Base-by-base conservation (phyloP, 2,888 invertebrate genomes). In the Drosophila prostipennis region DNA sequence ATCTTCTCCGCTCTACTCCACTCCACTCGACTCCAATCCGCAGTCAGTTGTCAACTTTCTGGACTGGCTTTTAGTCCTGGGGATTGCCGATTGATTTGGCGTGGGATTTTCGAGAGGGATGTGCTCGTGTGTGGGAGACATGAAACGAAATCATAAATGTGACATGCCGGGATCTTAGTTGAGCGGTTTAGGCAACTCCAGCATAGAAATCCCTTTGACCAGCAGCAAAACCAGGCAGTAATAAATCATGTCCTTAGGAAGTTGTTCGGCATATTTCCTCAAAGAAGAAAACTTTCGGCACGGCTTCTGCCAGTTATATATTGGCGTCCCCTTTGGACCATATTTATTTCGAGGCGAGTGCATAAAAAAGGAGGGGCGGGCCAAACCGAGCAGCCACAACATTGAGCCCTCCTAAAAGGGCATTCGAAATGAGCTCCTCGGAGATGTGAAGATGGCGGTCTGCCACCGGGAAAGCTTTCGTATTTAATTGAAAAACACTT, bases 401-500 rank as follows among this genome's bases (percentile, higher is more conserved):
- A 46, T 42, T 48, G 45, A 49, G 39, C 48, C 46, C 42, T 32
- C 14, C 29, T 40, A 36, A 86, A 80, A 86, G 67, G 67, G 87
- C 86, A 82, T 83, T 59, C 16, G 36, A 75, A 82, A 86, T 83
- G 78, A 85, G 70, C 54, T 71, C 51, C 54, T 55, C 51, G 39
- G 55, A 40, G 43, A 42, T 42, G 52, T 39, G 53, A 46, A 54
- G 42, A 67, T 42, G 54, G 65, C 48, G 64, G 65, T 65, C 46
- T 46, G 51, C 34, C 51, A 43, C n/a, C 45, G 45, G 13, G 54
- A 57, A 54, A 63, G 70, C 63, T 52, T 54, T 64, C 77, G 71
- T 52, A 48, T 69, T 72, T 82, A 82, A 82, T 82, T 82, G 84
- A 72, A 82, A 82, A 83, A 77, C 82, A 82, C 87, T 82, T 82